Evolutionary conservation across 2,797 vertebrate genomes (phyloP).

Genomic region (Gymnocypris eckloni): DNA sequence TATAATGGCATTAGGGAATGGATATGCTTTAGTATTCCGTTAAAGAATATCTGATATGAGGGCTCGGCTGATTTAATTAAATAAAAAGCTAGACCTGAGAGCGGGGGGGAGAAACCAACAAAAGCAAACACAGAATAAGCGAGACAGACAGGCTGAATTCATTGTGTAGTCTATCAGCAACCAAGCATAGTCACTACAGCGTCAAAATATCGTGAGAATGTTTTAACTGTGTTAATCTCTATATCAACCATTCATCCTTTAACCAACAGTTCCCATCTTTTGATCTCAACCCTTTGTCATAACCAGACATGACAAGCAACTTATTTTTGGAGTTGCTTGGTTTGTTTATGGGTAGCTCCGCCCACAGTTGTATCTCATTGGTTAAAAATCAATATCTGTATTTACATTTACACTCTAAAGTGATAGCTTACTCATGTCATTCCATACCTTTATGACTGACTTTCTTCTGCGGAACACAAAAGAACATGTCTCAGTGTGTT

Average conservation of each 20-base stretch:
- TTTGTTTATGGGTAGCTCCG: neutral
- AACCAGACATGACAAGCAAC: neutral
- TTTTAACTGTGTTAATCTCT: conserved; percentile 51
- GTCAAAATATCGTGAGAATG: conserved; percentile 52
- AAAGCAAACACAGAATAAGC: conserved; percentile 46
- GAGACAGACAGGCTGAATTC: conserved; percentile 60
- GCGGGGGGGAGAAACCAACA: conserved; percentile 45
- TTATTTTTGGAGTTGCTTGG: neutral
- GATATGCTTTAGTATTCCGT: conserved; percentile 80
- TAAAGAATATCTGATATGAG: conserved; percentile 80
- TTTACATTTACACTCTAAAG: neutral
- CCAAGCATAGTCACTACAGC: conserved; percentile 35
- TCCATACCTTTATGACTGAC: neutral
- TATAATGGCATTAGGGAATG: conserved; percentile 80
- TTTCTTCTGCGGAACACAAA: neutral
- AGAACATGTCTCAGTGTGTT: too few species aligned
- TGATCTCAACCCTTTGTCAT: conserved; percentile 18
- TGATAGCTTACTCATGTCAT: neutral
- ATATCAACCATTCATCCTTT: conserved; percentile 17
- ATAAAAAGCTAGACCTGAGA: conserved; percentile 75
- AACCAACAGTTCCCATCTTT: conserved; percentile 11
- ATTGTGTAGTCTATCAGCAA: conserved; percentile 59
- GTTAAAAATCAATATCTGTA: neutral
- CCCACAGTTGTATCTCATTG: neutral
- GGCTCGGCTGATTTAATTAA: conserved; percentile 78